Evolutionary conservation across 2,888 invertebrate genomes (phyloP), one percentile per base, ranked within the genome.

Genomic region (Tetropium fuscum): DNA sequence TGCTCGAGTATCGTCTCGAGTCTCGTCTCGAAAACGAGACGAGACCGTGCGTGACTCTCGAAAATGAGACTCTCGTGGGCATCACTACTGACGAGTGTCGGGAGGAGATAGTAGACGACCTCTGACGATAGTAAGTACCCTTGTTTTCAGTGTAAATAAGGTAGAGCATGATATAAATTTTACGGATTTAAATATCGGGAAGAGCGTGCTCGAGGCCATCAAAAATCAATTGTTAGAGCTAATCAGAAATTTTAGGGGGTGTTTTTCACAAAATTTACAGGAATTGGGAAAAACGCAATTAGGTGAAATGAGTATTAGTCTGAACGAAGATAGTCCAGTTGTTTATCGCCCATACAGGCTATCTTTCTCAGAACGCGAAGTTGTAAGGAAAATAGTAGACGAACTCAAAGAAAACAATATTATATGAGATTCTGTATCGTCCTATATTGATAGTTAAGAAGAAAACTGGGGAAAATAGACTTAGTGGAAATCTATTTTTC

Each of bases 391-490:
- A 22, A 27, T 45, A 3, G 27, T 45, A 8, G n/a, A 15, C 5
- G 47, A 47, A 11, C 20, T 47, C 7, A 3, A 32, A 4, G 20
- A n/a, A 1, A 30, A 30, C 18, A 15, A 20, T 2, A 32, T 47
- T 1, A 47, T 47, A 13, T 18, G 32, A 3, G 47, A 47, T 18
- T 16, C 30, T 7, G 16, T 20, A 11, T 47, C 47, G 27, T 45
- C 34, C 47, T 4, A 32, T 47, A 20, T n/a, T 47, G 7, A 3
- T 47, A 5, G 47, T 47, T 5, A 47, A 47, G 18, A 47, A 47
- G 18, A 30, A 47, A 32, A 32, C 2, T 15, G 19, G 47, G 8
- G 6, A 27, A 13, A 8, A 32, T 32, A n/a, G n/a, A n/a, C n/a
- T n/a, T n/a, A n/a, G n/a, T n/a, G n/a, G n/a, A n/a, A n/a, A n/a